Evolutionary conservation across 2,797 vertebrate species (phyloP), one percentile per base, ranked within the genome.

Genomic region (Melanotaenia boesemani): DNA sequence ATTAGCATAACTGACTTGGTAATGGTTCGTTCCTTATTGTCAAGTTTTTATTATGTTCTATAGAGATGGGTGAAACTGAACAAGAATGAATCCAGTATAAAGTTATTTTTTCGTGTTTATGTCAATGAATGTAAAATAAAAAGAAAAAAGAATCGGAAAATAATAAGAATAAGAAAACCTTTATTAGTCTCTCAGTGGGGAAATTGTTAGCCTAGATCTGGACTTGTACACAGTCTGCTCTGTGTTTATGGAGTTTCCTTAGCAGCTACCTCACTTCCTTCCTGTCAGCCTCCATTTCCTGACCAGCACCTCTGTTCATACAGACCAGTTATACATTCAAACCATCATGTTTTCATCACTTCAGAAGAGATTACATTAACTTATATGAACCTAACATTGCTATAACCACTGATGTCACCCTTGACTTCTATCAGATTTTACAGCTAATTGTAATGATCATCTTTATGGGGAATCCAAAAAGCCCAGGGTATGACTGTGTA

Each of bases 201-300:
- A 26, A 26, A 26, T 26, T 26, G 26, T 26, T 26, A 22, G 26
- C 24, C 46, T 20, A 28, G 39, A 69, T 26, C 1, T 26, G 56
- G 58, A 39, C 50, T 71, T 36, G 32, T 57, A 79, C 72, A 57
- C 64, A 63, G 57, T 52, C 79, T 5, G 0, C 57, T 65, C 74
- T 46, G 76, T 72, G 67, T 83, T 85, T 75, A 65, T 78, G 67
- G 73, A 70, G 77, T 78, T 84, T 89, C 82, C 82, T 77, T 12
- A 63, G 76, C 60, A 63, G 70, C 20, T 54, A 81, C 86, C 74
- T 85, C 78, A 77, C 79, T 66, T 85, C 83, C 84, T 88, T 90
- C 88, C 88, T 82, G 82, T 87, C 79, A 79, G 72, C 12, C 56
- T 79, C 77, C 72, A 84, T 83, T 88, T 92, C 89, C 91, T 88